Conservation (phyloP, 53 echinoderm and acorn worm genomes). For the Actinopyga echinites region DNA sequence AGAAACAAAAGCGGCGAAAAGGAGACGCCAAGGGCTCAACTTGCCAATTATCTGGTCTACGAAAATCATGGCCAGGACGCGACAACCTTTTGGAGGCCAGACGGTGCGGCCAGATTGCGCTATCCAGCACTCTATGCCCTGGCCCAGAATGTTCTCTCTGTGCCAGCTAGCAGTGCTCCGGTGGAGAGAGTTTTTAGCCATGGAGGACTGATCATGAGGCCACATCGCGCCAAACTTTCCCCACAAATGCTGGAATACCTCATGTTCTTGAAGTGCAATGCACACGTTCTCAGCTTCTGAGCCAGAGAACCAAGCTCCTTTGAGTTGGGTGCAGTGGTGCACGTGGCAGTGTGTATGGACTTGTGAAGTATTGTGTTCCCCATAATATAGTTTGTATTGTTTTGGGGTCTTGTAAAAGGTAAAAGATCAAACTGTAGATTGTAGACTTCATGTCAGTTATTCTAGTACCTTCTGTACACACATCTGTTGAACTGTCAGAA, state of each 20-base stretch:
- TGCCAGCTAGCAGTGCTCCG: conserved; percentile 16
- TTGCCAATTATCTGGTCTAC: background rate
- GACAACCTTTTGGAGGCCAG: conserved; percentile 12
- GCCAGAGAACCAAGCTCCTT: conserved; percentile 11
- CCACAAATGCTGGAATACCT: conserved; percentile 2
- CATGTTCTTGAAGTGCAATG: conserved; percentile 43
- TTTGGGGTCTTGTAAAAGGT: background rate
- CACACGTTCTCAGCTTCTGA: background rate
- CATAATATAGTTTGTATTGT: background rate
- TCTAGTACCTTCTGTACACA: too few species aligned
- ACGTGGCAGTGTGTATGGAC: background rate
- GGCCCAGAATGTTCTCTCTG: conserved; percentile 26
- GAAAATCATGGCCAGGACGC: conserved; percentile 14
- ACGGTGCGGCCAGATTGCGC: background rate
- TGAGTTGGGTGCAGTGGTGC: background rate
- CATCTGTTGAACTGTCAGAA: too few species aligned
- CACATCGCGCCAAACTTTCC: background rate
- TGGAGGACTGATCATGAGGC: background rate
- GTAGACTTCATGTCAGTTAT: background rate
- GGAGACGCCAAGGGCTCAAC: background rate
- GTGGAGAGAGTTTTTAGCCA: background rate
- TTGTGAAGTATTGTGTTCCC: conserved; percentile 2
- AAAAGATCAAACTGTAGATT: conserved; percentile 17
- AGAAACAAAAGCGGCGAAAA: conserved; percentile 17
- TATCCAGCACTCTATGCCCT: conserved; percentile 29